Conservation (phyloP, 1,140 invertebrate species). For the Drosophila guanche region DNA sequence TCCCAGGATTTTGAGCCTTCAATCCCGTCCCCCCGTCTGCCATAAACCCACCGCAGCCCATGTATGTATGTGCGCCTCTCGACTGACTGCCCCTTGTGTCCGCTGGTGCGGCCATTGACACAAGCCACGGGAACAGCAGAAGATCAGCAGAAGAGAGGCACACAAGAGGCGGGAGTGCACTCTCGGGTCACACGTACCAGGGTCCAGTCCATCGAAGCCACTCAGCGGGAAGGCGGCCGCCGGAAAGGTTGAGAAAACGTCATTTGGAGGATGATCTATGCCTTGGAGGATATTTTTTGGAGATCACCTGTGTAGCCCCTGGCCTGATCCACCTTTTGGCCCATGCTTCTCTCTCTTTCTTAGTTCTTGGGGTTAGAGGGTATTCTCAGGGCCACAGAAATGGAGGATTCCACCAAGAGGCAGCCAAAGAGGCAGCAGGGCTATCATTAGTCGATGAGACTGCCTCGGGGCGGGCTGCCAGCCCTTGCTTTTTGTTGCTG, state of each 20-base stretch:
- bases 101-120: constrained; percentile 68
- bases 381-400: constrained; percentile 17
- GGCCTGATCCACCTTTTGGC: too few species aligned
- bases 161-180: constrained; percentile 37
- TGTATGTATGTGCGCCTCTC: constrained; percentile 21
- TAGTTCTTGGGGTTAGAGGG: constrained; percentile 8
- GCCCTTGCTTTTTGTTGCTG: constrained; percentile 34
- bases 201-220: constrained; percentile 27
- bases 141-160: neutral
- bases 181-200: constrained; percentile 38
- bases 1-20: constrained; percentile 53
- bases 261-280: constrained; percentile 72
- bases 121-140: constrained; percentile 38
- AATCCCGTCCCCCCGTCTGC: constrained; percentile 4
- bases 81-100: constrained; percentile 10
- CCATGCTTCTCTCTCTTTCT: neutral
- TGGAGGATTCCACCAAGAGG: constrained; percentile 15
- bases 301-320: constrained; percentile 49
- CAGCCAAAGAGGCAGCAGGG: constrained; percentile 26
- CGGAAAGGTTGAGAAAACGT: constrained; percentile 41
- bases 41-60: constrained; percentile 9
- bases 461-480: constrained; percentile 34
- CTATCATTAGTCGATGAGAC: constrained; percentile 65
- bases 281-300: constrained; percentile 37
- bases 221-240: constrained; percentile 1